phyloP scores from a whole-genome alignment of 2,113 vertebrate species.

The Dermatemys mawii region DNA sequence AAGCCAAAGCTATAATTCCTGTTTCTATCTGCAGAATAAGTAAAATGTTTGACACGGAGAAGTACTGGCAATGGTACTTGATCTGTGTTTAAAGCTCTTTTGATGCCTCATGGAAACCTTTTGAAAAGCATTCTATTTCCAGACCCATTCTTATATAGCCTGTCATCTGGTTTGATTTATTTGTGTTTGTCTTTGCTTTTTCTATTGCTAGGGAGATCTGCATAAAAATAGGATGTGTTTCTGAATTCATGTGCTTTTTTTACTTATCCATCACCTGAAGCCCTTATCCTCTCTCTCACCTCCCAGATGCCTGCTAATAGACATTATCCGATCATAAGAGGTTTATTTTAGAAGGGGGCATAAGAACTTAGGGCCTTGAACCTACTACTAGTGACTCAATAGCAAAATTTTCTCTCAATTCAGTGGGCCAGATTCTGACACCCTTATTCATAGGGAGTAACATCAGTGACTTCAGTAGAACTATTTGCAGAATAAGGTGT shows the following conservation, averaged over 20 bases:
- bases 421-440: not conserved
- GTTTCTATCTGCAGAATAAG: not conserved
- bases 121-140: not conserved
- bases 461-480: not conserved
- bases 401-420: not conserved
- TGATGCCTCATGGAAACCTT: not conserved
- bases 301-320: not conserved
- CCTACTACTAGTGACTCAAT: not conserved
- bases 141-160: not conserved
- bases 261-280: not conserved
- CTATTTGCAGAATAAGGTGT: not conserved
- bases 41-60: not conserved
- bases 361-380: not conserved
- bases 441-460: not conserved
- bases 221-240: not conserved
- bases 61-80: not conserved
- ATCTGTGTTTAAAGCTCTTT: not conserved
- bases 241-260: not conserved
- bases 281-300: not conserved
- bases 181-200: not conserved
- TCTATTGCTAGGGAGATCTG: not conserved
- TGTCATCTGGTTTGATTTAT: not conserved
- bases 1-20: not conserved
- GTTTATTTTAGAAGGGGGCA: not conserved
- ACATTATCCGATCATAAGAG: not conserved